Evolutionary conservation across 2,113 vertebrate species (phyloP).

Genomic region (Anguilla rostrata): DNA sequence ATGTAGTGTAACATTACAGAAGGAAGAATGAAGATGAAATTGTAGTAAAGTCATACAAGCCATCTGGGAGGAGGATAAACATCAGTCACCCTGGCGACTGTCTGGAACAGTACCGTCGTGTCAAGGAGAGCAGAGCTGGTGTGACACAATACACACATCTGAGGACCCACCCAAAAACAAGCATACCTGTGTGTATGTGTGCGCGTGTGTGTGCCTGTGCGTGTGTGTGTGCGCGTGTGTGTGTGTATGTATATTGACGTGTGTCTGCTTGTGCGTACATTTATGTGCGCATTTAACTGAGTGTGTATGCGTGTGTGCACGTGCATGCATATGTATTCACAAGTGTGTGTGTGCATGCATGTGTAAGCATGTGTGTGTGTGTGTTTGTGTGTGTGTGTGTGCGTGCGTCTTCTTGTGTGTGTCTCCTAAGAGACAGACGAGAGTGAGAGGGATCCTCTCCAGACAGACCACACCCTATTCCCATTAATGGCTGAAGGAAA

Average conservation of each 20-base stretch:
- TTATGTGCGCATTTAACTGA: slow-evolving; percentile 22
- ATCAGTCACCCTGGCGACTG: slow-evolving; percentile 69
- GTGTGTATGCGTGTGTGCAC: neutral
- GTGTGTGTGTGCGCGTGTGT: neutral
- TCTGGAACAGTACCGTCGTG: slow-evolving; percentile 55
- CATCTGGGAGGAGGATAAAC: slow-evolving; percentile 69
- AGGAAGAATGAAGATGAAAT: slow-evolving; percentile 71
- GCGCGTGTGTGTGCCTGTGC: slow-evolving; percentile 31
- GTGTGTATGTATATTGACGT: slow-evolving; percentile 56
- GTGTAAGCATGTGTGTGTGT: slow-evolving; percentile 8
- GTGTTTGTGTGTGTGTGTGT: slow-evolving; percentile 16
- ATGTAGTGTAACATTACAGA: slow-evolving; percentile 72
- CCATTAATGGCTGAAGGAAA: slow-evolving; percentile 84
- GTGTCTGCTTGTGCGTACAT: slow-evolving; percentile 42
- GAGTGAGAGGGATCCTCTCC: slow-evolving; percentile 37
- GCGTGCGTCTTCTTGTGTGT: slow-evolving; percentile 6
- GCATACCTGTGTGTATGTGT: slow-evolving; percentile 25
- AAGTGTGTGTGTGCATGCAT: slow-evolving; percentile 9
- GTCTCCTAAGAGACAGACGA: slow-evolving; percentile 42
- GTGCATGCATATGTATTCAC: neutral
- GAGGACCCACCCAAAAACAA: neutral
- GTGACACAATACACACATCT: slow-evolving; percentile 32
- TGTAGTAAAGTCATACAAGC: slow-evolving; percentile 74
- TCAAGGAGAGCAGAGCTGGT: slow-evolving; percentile 27
- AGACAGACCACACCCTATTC: slow-evolving; percentile 85